These are phyloP conservation scores for Tribolium madens DNA, from an alignment of 1,140 invertebrate species.

Conservation along the genomic window DNA sequence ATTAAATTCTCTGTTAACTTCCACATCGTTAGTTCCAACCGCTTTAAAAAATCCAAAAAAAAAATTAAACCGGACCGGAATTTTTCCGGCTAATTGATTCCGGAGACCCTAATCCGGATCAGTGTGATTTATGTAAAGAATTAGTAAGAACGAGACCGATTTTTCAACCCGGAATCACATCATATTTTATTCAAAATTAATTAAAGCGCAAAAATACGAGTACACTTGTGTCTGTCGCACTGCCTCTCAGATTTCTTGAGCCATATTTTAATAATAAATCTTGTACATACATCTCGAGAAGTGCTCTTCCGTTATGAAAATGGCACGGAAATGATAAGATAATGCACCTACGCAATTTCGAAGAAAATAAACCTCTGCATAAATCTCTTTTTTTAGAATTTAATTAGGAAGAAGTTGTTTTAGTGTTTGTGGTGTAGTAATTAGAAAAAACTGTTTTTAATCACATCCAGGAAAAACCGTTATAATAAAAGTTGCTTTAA, in stretches of 20 bases:
- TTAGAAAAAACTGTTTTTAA: no score
- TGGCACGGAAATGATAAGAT: constrained; percentile 6
- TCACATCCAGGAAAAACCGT: no score
- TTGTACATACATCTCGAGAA: background rate
- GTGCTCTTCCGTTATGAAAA: constrained; percentile 25
- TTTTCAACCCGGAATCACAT: background rate
- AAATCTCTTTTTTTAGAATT: no score
- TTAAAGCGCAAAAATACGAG: background rate
- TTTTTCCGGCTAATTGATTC: background rate
- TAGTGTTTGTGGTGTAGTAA: no score
- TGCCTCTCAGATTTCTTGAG: background rate
- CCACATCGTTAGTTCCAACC: background rate
- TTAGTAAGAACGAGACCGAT: background rate
- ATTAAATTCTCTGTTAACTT: background rate
- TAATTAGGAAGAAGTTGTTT: no score
- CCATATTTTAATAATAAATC: constrained; percentile 26
- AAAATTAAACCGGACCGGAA: background rate
- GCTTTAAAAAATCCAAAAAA: background rate
- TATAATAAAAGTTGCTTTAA: no score
- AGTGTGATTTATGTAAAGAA: constrained; percentile 3
- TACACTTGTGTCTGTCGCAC: background rate
- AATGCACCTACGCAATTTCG: background rate
- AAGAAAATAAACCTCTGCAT: no score
- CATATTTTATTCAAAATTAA: constrained; percentile 16
- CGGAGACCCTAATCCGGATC: background rate